phyloP scores from a whole-genome alignment of 2,888 invertebrate species.

The Acleris emargana region DNA sequence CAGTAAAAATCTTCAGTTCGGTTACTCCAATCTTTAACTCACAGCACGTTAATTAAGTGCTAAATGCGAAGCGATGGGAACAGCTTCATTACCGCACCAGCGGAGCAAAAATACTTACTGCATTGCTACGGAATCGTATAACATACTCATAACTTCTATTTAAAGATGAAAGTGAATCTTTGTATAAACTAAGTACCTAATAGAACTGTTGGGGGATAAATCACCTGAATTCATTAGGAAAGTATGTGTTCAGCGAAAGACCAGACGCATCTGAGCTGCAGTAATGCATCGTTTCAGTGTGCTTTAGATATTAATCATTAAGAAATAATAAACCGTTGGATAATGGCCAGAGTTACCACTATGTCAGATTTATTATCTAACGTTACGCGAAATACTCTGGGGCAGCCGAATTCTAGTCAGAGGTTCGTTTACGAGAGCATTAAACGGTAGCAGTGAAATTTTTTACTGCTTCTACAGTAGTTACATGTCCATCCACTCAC shows the following conservation, averaged over 20 bases:
- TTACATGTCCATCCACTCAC: not conserved
- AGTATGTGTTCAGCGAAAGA: slow-evolving; percentile 21
- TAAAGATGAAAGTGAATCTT: slow-evolving; percentile 30
- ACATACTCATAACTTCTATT: slow-evolving; percentile 20
- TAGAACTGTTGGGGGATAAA: slow-evolving; percentile 26
- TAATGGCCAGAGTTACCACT: slow-evolving; percentile 54
- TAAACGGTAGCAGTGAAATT: slow-evolving; percentile 47
- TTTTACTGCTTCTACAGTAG: slow-evolving; percentile 41
- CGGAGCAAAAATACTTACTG: slow-evolving; percentile 20
- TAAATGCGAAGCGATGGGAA: slow-evolving; percentile 26
- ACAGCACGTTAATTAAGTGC: slow-evolving; percentile 19
- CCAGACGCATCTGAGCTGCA: slow-evolving; percentile 38
- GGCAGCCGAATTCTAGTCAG: slow-evolving; percentile 50
- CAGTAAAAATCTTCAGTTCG: slow-evolving; percentile 19
- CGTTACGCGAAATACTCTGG: slow-evolving; percentile 48
- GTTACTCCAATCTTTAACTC: slow-evolving; percentile 20
- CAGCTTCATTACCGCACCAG: slow-evolving; percentile 19
- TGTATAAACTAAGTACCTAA: slow-evolving; percentile 11
- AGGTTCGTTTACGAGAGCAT: slow-evolving; percentile 48
- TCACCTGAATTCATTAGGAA: slow-evolving; percentile 17
- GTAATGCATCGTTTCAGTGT: slow-evolving; percentile 49
- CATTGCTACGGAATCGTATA: slow-evolving; percentile 8
- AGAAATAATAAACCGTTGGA: slow-evolving; percentile 60
- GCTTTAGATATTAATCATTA: slow-evolving; percentile 56
- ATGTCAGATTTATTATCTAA: slow-evolving; percentile 52